These are phyloP conservation scores for Limnephilus lunatus DNA, from an alignment of 2,888 invertebrate species.

Conservation along the genomic window DNA sequence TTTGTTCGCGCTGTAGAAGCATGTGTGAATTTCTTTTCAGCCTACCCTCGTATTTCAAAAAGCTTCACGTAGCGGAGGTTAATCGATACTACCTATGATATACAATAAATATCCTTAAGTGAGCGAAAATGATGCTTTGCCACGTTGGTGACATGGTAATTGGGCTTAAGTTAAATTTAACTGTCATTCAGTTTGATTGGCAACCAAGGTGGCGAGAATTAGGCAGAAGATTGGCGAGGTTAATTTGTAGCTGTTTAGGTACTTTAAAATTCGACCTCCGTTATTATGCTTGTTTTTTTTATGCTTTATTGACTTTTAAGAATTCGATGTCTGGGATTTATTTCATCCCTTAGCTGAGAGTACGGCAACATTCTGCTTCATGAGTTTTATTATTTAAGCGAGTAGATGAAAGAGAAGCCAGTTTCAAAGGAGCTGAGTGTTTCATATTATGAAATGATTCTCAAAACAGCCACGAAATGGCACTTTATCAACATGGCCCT, in stretches of 20 bases:
- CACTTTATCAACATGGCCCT: conserved; percentile 7
- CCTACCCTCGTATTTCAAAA: no score
- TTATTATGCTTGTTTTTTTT: no score
- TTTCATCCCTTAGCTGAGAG: background rate
- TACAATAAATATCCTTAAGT: no score
- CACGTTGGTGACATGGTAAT: no score
- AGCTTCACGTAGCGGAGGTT: no score
- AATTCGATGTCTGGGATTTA: background rate
- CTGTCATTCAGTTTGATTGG: background rate
- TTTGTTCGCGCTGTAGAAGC: no score
- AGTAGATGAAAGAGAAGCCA: conserved; percentile 44
- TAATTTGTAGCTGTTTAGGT: background rate
- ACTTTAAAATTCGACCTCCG: background rate
- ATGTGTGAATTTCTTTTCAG: no score
- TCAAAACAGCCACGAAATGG: background rate
- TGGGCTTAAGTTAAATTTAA: no score
- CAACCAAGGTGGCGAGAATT: background rate
- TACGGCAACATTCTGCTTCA: background rate
- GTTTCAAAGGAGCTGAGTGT: conserved; percentile 44
- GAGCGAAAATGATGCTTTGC: no score
- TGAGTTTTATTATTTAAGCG: conserved; percentile 46
- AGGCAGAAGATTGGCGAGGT: no score
- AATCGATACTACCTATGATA: no score
- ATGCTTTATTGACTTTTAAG: no score
- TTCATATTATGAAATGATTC: conserved; percentile 2